A percentile compares a stretch with the other conserved stretches of the same genome.
These are phyloP conservation scores for Macrophya alboannulata DNA, from an alignment of 2,888 invertebrate genomes.

Conservation along the genomic window DNA sequence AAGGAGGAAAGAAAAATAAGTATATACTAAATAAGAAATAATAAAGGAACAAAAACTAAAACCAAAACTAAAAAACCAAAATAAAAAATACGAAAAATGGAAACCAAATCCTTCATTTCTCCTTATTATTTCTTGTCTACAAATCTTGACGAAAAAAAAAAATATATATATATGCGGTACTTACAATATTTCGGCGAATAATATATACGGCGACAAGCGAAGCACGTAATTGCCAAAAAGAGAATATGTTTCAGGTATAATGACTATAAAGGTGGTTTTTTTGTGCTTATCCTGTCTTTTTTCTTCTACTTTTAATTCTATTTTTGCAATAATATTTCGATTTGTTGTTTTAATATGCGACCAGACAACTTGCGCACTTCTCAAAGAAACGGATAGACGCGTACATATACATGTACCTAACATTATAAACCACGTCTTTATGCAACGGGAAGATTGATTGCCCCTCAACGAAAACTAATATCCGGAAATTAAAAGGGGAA, in stretches of 20 bases:
- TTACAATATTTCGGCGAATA: background rate
- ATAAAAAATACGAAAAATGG: background rate
- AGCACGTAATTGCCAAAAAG: constrained; percentile 11
- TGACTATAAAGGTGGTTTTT: constrained; percentile 3
- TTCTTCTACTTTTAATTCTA: background rate
- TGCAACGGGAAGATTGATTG: constrained; percentile 45
- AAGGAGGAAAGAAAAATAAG: constrained; percentile 7
- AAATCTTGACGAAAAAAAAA: background rate
- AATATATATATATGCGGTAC: background rate
- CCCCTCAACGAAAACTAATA: constrained; percentile 46
- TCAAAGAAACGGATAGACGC: background rate
- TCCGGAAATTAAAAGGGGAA: constrained; percentile 50
- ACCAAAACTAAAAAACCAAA: background rate
- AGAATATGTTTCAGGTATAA: background rate
- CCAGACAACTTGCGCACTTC: constrained; percentile 12
- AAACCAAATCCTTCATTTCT: background rate
- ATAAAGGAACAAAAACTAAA: background rate
- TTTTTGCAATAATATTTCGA: constrained; percentile 1
- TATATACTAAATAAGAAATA: background rate
- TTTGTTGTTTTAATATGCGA: constrained; percentile 34
- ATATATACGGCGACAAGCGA: background rate
- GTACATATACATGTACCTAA: background rate
- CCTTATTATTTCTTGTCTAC: background rate
- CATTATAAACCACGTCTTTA: background rate
- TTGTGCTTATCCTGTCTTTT: background rate